Base-by-base conservation (phyloP, 1,140 invertebrate genomes). In the Oryzaephilus surinamensis region DNA sequence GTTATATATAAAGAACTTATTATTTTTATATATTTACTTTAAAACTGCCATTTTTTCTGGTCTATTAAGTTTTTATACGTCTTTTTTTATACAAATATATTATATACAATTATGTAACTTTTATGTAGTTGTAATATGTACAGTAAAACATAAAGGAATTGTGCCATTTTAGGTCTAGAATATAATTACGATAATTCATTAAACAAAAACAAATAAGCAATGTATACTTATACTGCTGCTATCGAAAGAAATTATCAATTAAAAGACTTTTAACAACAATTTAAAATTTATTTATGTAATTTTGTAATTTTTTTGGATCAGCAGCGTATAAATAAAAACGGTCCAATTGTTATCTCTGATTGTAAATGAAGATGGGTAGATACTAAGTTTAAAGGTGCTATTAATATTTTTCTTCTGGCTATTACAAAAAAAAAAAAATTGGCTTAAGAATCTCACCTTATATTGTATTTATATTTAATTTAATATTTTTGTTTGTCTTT, bases 41-140 rank as follows among this genome's bases (percentile, higher is more conserved):
- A 10, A 38, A 50, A 56, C 55, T 58, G 55, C 55, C 55, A 58
- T 55, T 51, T 53, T 48, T 51, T 45, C 45, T 42, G 44, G 44
- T 48, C 39, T 23, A 43, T 36, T 44, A 15, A n/a, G n/a, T 38
- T 50, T 50, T 54, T 52, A 37, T 48, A 45, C 35, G 31, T 10
- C 39, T 13, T 52, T 51, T 50, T 50, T 42, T 24, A 36, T 40
- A 32, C 17, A 39, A 12, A 13, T 40, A 35, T 41, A 29, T 43
- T 49, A 48, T 50, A 46, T 37, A 41, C 38, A 51, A 46, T 55
- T 51, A 44, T 39, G 44, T 51, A 24, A 24, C 45, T 49, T 35
- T 41, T 46, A 44, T 46, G 29, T 40, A 31, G 28, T 39, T 41
- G 11, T 44, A 29, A 38, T 45, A 37, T 43, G 41, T 37, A 48